Evolutionary conservation across 2,888 invertebrate genomes (phyloP).

Genomic region (Meliscaeva auricollis): DNA sequence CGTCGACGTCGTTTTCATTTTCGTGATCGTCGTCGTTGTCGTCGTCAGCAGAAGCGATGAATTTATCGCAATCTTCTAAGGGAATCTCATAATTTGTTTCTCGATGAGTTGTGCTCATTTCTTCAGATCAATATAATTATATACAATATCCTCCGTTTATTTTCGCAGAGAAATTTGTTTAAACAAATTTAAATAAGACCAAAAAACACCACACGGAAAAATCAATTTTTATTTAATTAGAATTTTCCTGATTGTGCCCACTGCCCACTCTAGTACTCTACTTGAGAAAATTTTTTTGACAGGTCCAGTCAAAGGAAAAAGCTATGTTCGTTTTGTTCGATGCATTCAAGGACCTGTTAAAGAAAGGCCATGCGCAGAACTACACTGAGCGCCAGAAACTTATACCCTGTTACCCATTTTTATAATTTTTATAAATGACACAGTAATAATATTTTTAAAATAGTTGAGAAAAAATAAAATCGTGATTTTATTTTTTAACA

Average conservation of each 20-base stretch:
- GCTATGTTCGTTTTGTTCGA: constrained; percentile 49
- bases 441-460: neutral
- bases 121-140: neutral
- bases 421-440: neutral
- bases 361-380: constrained; percentile 50
- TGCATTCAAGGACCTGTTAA: constrained; percentile 43
- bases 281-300: constrained; percentile 62
- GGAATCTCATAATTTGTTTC: constrained; percentile 32
- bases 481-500: too few species aligned
- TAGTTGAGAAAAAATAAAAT: too few species aligned
- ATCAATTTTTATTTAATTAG: constrained; percentile 75
- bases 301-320: constrained; percentile 30
- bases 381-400: constrained; percentile 26
- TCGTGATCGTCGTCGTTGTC: neutral
- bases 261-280: neutral
- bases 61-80: constrained; percentile 48
- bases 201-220: constrained; percentile 45
- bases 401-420: neutral
- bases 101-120: constrained; percentile 52
- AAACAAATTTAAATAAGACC: neutral
- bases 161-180: neutral
- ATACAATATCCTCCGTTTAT: neutral
- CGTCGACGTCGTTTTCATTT: constrained; percentile 8
- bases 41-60: constrained; percentile 35
- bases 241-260: constrained; percentile 41